Base-by-base conservation (phyloP, 1,140 invertebrate species). In the Pantala flavescens region DNA sequence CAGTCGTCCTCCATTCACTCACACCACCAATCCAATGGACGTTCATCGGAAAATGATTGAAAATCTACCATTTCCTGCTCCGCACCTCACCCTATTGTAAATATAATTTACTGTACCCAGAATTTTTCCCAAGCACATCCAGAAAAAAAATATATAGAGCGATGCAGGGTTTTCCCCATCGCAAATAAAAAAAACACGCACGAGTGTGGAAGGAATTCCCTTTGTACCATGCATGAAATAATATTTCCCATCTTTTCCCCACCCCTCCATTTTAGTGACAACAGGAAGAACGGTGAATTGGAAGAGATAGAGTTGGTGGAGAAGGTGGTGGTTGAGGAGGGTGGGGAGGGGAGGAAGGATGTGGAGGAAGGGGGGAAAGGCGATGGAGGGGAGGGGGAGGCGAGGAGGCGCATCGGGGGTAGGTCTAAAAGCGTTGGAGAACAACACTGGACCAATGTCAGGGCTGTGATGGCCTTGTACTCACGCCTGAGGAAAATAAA, bases 401-500 rank as follows among this genome's bases (percentile, higher is more conserved):
- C 49, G 12, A 16, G 49, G 16, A 63, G 49, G 49, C 14, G n/a
- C 49, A 63, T 63, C 49, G 49, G 49, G 49, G n/a, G 49, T 63
- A 77, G 78, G 75, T 78, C 78, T 75, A 78, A 78, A 76, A 84
- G 88, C 81, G 86, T 87, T 82, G 88, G 90, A 76, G 88, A 90
- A 79, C 90, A 91, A 85, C 91, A 90, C 81, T 93, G 91, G 91
- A 90, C 89, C 84, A 92, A 92, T 84, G 86, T 93, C 76, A 86
- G 90, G 80, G 91, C 91, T 78, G 91, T 93, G 79, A 91, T 93
- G 90, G 90, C 91, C 78, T 91, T 92, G 85, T 93, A 93, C 87
- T 90, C 91, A 84, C 90, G 91, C 78, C 88, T 93, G 80, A 88
- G 92, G 84, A 91, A 91, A 85, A 93, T 93, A 84, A 93, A 93